Base-by-base conservation (phyloP, 2,797 vertebrate genomes). In the Clamator glandarius region DNA sequence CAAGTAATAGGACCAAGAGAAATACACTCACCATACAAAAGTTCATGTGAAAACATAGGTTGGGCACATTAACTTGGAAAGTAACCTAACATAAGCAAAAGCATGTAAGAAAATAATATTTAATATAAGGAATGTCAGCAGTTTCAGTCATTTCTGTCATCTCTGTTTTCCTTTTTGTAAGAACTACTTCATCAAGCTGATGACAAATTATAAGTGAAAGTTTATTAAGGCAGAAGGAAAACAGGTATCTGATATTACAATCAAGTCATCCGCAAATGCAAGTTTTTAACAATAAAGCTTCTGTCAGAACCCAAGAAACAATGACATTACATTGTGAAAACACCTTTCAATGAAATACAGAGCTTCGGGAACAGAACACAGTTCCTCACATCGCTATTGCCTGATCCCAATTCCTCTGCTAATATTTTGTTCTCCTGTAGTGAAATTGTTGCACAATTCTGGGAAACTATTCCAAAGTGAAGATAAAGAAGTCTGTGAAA, bases 211-310 rank as follows among this genome's bases (percentile, higher is more conserved):
- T 44, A 95, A 0, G 7, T 74, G 70, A 83, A 84, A 92, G 48
- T 88, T 97, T 97, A 97, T 81, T 96, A 89, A 92, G 92, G 95
- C 64, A 90, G 55, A 92, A 84, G n/a, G 57, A 93, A 92, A 94
- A 17, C 41, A 69, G 16, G 11, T 68, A 87, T 83, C 21, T 1
- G 2, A 93, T 84, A 78, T 92, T 84, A 94, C 55, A 76, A 61
- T 91, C 33, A 66, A 62, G 54, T 54, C 36, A 87, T 36, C 3
- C 9, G 91, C n/a, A 95, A 90, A 66, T 44, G 5, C 58, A 89
- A 75, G 28, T 76, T 73, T 95, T 70, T n/a, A 89, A 91, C 66
- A 96, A 66, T 26, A 80, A 64, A 87, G 41, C 36, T 91, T 74
- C 64, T 58, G 46, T 75, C 55, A 84, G 79, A 92, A 85, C 9